Percentiles rank a stretch among this genome's conserved stretches.
Evolutionary conservation across 2,797 vertebrate species (phyloP).

Genomic region (Aratinga solstitialis): DNA sequence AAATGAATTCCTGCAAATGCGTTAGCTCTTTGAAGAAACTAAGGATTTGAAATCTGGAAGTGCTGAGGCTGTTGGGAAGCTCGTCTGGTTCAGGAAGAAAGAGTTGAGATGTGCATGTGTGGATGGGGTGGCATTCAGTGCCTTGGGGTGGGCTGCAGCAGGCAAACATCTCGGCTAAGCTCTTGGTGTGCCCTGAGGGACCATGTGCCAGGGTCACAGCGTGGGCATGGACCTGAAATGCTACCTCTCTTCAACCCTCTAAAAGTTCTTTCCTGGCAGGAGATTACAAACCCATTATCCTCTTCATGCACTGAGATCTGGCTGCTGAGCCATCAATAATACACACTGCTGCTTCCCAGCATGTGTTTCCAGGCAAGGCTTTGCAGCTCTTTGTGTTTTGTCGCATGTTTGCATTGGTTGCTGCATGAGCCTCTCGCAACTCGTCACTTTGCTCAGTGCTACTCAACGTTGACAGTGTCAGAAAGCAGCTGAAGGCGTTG

Average conservation of each 20-base stretch:
- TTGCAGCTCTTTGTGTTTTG: background rate
- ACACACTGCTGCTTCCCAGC: rapidly evolving
- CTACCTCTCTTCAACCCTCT: background rate
- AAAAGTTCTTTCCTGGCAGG: background rate
- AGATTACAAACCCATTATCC: background rate
- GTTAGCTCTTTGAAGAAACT: background rate
- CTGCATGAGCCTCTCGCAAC: background rate
- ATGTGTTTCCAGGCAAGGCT: background rate
- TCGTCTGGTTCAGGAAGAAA: background rate
- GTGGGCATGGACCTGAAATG: background rate
- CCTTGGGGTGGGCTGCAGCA: rapidly evolving
- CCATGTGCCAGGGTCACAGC: rapidly evolving
- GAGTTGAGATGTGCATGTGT: rapidly evolving
- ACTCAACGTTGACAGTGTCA: rapidly evolving
- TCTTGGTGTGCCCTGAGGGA: rapidly evolving
- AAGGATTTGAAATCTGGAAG: background rate
- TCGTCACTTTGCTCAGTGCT: rapidly evolving
- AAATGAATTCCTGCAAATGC: constrained; percentile 35
- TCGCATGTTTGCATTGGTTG: rapidly evolving
- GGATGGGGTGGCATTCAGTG: background rate
- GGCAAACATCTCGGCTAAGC: rapidly evolving
- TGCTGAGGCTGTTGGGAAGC: background rate
- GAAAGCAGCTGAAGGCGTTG: background rate
- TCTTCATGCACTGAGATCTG: background rate
- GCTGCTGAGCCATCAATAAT: background rate